phyloP scores from a whole-genome alignment of 2,888 invertebrate species.

The Celastrina argiolus region DNA sequence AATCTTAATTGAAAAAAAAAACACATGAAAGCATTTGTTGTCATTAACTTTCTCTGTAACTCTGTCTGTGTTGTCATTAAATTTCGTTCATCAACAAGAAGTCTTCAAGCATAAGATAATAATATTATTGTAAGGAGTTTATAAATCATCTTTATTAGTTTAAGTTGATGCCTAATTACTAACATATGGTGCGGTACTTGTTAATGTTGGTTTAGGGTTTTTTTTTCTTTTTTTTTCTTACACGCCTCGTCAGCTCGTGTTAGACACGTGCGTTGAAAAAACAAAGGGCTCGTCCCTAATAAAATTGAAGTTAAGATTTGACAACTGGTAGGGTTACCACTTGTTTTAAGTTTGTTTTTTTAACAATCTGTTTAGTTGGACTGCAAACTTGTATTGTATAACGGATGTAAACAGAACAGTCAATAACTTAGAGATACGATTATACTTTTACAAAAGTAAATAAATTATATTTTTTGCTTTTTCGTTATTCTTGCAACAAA shows the following conservation, averaged over 20 bases:
- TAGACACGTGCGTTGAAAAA: slow-evolving; percentile 4
- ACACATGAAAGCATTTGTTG: no score
- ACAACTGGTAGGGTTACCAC: neutral
- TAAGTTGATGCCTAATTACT: slow-evolving; percentile 12
- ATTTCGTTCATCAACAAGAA: neutral
- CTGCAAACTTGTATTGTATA: no score
- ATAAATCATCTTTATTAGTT: slow-evolving; percentile 15
- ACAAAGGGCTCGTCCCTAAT: neutral
- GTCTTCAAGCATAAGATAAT: neutral
- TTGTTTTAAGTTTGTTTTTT: neutral
- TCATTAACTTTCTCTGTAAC: neutral
- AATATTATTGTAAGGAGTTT: neutral
- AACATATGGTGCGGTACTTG: slow-evolving; percentile 10
- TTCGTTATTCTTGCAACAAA: no score
- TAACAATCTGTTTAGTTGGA: no score
- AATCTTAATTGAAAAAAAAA: no score
- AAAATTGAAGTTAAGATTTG: neutral
- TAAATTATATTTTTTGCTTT: no score
- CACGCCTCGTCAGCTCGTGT: neutral
- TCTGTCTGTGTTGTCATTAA: neutral
- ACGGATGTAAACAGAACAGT: no score
- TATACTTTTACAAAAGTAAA: no score
- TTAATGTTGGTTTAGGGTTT: neutral
- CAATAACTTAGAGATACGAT: no score
- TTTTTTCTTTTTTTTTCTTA: neutral